These are phyloP conservation scores for Megamerina dolium DNA, from an alignment of 2,888 invertebrate species.

Conservation along the genomic window DNA sequence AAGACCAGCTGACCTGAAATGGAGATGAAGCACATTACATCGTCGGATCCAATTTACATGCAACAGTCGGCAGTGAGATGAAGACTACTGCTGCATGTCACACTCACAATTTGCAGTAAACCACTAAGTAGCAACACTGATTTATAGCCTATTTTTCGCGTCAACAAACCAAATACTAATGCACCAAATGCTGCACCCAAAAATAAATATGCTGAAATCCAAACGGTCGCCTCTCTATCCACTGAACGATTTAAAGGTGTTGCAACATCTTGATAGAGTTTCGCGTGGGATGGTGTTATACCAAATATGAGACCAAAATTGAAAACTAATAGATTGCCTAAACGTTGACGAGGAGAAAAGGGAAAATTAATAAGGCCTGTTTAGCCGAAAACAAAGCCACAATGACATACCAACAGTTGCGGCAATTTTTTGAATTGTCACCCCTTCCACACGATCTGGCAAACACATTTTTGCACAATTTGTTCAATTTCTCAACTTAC, in stretches of 20 bases:
- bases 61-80: too few species aligned
- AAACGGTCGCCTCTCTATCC: slow-evolving; percentile 29
- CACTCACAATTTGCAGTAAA: slow-evolving; percentile 41
- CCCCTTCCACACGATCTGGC: slow-evolving; percentile 29
- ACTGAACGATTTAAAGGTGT: slow-evolving; percentile 30
- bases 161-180: slow-evolving; percentile 32
- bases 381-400: not conserved
- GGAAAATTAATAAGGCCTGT: not conserved
- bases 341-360: not conserved
- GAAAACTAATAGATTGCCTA: slow-evolving; percentile 39
- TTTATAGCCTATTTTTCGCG: slow-evolving; percentile 36
- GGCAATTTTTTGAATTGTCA: slow-evolving; percentile 30
- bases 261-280: slow-evolving; percentile 31
- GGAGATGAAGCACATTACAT: too few species aligned
- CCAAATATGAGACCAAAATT: slow-evolving; percentile 43
- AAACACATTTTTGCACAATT: slow-evolving; percentile 29
- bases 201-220: slow-evolving; percentile 35
- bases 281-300: slow-evolving; percentile 37
- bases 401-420: slow-evolving; percentile 29
- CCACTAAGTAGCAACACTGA: slow-evolving; percentile 34
- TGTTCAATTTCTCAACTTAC: too few species aligned
- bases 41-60: too few species aligned
- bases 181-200: slow-evolving; percentile 37
- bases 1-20: slow-evolving; percentile 38
- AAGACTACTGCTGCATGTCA: too few species aligned